These are phyloP conservation scores for Arrhopalites spinosus DNA, from an alignment of 2,888 invertebrate genomes.

Conservation along the genomic window DNA sequence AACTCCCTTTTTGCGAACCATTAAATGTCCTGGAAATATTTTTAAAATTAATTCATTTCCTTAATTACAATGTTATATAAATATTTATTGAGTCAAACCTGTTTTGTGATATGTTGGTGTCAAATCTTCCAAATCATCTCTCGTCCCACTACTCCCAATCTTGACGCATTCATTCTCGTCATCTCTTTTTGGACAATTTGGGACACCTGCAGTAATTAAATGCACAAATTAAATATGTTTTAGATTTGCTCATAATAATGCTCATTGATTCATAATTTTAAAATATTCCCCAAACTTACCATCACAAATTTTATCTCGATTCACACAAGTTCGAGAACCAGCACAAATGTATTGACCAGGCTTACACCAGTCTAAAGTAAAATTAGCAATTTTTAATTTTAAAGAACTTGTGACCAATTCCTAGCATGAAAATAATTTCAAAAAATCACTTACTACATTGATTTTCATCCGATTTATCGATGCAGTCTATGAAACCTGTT, in stretches of 20 bases:
- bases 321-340: conserved; percentile 72
- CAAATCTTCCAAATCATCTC: conserved; percentile 62
- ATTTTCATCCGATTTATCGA: conserved; percentile 79
- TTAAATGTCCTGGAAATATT: conserved; percentile 71
- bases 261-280: no score
- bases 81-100: no score
- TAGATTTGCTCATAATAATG: no score
- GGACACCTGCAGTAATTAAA: no score
- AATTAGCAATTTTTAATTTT: not conserved
- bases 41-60: no score
- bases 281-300: conserved; percentile 65
- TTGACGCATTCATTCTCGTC: conserved; percentile 78
- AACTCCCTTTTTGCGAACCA: conserved; percentile 68
- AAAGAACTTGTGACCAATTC: not conserved
- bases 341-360: conserved; percentile 75
- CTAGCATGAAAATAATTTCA: no score
- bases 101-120: conserved; percentile 52
- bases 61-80: no score
- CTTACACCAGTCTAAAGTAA: conserved; percentile 70
- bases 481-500: conserved; percentile 71
- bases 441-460: conserved; percentile 68
- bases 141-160: conserved; percentile 64
- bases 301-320: conserved; percentile 71
- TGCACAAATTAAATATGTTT: no score
- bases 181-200: conserved; percentile 63